Base-by-base conservation (phyloP, 2,888 invertebrate species). In the Lepetodrilus schrolli region DNA sequence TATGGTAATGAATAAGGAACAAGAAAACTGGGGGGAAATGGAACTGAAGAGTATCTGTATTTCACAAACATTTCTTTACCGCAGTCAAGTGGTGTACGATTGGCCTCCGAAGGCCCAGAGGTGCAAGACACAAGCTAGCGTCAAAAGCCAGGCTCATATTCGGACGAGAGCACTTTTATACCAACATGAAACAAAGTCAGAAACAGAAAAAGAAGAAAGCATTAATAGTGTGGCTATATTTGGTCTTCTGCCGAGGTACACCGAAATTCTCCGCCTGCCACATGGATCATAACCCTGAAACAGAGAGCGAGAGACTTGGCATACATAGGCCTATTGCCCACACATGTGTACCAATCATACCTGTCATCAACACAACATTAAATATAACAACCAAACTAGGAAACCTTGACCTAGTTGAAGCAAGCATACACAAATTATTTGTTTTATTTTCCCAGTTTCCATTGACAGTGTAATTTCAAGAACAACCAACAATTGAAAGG, bases 41-140 rank as follows among this genome's bases (percentile, higher is more conserved):
- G 58, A 58, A 26, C 30, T 30, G 34, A 23, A 51, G 10, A 17
- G n/a, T n/a, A 4, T 48, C 58, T 58, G 58, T 58, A 58, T 30
- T 58, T 58, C 58, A 58, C 58, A 58, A 30, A 58, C 26, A 58
- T 34, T 30, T 58, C 30, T 58, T 58, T 58, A 58, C 58, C 58
- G 58, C 58, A 30, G 30, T 10, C 34, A 17, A 30, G 30, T 58
- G 26, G 17, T 58, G 58, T 58, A 58, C 30, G 21, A 10, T 58
- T 30, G 47, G 47, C 47, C 68, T 68, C 68, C 26, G 47, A 37
- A 43, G 68, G 47, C 21, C 68, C 5, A 1, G 38, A n/a, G n/a
- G 65, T 23, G 26, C 38, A 13, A 23, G 13, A 4, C 68, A 38
- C 8, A 23, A 30, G 68, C 47, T 47, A n/a, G n/a, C n/a, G 47